These are phyloP conservation scores for Misgurnus anguillicaudatus DNA, from an alignment of 2,113 vertebrate genomes.

Conservation along the genomic window DNA sequence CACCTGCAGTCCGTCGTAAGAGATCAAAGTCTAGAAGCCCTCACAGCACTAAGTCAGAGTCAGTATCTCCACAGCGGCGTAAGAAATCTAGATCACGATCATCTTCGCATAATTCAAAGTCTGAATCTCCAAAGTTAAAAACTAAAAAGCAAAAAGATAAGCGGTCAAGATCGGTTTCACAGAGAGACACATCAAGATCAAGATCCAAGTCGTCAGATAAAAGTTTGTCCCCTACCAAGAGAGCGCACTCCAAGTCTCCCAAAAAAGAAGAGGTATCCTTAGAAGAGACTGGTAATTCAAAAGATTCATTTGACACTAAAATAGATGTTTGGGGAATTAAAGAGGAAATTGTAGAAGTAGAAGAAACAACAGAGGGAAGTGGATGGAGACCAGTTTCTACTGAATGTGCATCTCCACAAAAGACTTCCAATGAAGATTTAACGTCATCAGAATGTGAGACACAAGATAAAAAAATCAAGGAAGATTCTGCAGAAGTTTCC, in stretches of 20 bases:
- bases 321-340: background rate
- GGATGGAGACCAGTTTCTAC: constrained; percentile 45
- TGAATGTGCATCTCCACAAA: constrained; percentile 19
- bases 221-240: constrained; percentile 62
- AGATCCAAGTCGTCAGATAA: constrained; percentile 60
- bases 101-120: constrained; percentile 56
- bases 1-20: constrained; percentile 60
- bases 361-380: constrained; percentile 1
- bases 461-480: background rate
- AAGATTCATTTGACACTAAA: constrained; percentile 16
- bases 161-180: constrained; percentile 55
- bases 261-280: constrained; percentile 52
- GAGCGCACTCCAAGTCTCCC: constrained; percentile 63
- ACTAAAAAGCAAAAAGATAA: constrained; percentile 46
- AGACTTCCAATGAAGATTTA: constrained; percentile 19
- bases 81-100: constrained; percentile 72
- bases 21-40: constrained; percentile 67
- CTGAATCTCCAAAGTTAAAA: constrained; percentile 49
- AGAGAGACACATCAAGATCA: constrained; percentile 47
- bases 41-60: constrained; percentile 43
- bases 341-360: background rate
- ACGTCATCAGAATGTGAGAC: constrained; percentile 33
- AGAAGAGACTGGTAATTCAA: constrained; percentile 2
- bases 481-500: constrained; percentile 1
- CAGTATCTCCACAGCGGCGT: constrained; percentile 56